Evolutionary conservation across 2,113 vertebrate genomes (phyloP), one percentile per base, ranked within the genome.

Genomic region (Pontoporia blainvillei): DNA sequence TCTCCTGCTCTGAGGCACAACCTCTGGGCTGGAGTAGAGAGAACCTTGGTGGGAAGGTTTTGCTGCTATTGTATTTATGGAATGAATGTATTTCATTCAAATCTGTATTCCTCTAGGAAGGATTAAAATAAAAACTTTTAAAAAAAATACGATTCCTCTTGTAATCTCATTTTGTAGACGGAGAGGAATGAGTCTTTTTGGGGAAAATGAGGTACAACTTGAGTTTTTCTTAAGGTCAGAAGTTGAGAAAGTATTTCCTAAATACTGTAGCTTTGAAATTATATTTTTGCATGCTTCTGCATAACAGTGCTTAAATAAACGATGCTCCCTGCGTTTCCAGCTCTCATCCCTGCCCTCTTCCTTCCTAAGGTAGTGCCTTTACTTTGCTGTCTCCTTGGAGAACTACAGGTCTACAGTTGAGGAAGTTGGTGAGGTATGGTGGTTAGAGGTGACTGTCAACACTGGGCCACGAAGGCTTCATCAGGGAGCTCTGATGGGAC

Each of bases 61-160:
- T 98, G 99, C 99, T 99, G 99, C 99, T 99, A 98, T 92, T 98
- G 93, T 98, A 98, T 98, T 98, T 99, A 99, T 98, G 97, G 97
- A 98, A 98, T 98, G 97, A 98, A 97, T 98, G 90, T 98, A 97
- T 97, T 98, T 98, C 98, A 98, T 97, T 98, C 61, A 92, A 92
- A 95, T 95, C 94, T 98, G 97, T 96, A 98, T 98, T 98, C 96
- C 98, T 98, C 95, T 95, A 93, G 96, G 91, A 97, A 98, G 98
- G 97, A 97, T 97, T 96, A 98, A 98, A 98, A 97, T 75, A 92
- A 97, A 94, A 71, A 84, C 57, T 92, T 84, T 64, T 52, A 8
- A 0, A 62, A 41, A 41, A 92, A 96, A 95, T 66, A 90, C 9
- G 34, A 62, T 73, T 85, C 12, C 34, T 69, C n/a, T 78, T 20